A percentile compares a stretch with the other conserved stretches of the same genome.
phyloP scores from a whole-genome alignment of 2,113 vertebrate species.

The Gavia stellata region DNA sequence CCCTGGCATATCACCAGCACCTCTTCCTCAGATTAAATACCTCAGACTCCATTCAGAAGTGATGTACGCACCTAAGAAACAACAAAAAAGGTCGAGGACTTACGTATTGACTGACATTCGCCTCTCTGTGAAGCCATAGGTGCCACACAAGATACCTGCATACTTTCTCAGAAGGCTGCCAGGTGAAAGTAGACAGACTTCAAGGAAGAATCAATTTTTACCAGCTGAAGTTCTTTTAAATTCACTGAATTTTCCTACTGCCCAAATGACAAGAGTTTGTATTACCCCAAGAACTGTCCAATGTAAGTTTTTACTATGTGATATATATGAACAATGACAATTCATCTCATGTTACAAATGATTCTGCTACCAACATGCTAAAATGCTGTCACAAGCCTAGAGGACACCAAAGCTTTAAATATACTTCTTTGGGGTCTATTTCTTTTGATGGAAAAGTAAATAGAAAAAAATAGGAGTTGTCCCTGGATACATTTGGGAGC shows the following conservation, averaged over 20 bases:
- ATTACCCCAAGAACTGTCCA: background rate
- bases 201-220: background rate
- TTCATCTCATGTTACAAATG: background rate
- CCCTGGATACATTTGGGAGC: background rate
- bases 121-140: background rate
- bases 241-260: background rate
- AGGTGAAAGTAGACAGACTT: background rate
- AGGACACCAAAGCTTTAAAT: background rate
- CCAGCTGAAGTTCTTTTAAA: background rate
- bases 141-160: background rate
- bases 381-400: background rate
- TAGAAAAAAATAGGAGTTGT: background rate
- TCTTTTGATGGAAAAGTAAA: background rate
- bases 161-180: background rate
- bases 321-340: background rate
- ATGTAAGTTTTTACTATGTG: background rate
- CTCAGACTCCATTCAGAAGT: background rate
- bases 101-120: rapidly evolving
- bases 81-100: background rate
- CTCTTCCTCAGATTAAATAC: background rate
- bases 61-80: background rate
- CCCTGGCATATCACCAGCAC: background rate
- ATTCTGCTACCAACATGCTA: background rate
- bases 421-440: background rate
- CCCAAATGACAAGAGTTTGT: background rate